Base-by-base conservation (phyloP, 1,140 invertebrate species). In the Theocolax elegans region DNA sequence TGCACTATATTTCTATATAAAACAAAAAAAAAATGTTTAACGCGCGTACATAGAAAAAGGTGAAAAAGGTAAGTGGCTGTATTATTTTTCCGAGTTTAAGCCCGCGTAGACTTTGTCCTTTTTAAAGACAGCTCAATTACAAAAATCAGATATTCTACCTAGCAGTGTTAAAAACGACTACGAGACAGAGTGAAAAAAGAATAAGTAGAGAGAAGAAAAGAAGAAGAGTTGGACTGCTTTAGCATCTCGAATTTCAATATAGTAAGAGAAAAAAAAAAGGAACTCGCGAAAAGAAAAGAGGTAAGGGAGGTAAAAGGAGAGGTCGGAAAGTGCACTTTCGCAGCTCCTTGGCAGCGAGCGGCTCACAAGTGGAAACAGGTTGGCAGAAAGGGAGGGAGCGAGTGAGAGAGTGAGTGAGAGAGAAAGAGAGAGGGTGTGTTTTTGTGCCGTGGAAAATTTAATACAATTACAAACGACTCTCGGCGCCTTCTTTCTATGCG, bases 381-480 rank as follows among this genome's bases (percentile, higher is more conserved):
- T 23, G 44, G 44, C 31, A 35, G 10, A 44, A 15, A 10, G 15
- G 35, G 15, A 53, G 59, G 9, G 59, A 44, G 9, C 15, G 38
- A 27, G 31, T 40, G 46, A 49, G 38, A 62, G 54, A n/a, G 59
- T 67, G 74, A 68, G 76, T 73, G 74, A 69, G 31, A 67, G 29
- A 51, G 68, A 66, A 69, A n/a, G 46, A 17, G 13, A 15, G 59
- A 31, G 19, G 29, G 17, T 23, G 71, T 76, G 75, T 80, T 81
- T 80, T 77, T 76, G 40, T 21, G 75, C 74, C 77, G 71, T 76
- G 76, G 75, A 76, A 77, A 72, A 80, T 81, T 81, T 80, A 80
- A 77, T 77, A 75, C 79, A 79, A 81, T 81, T 79, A 79, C 76
- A 29, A 74, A 29, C 77, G 76, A 80, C 81, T 82, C 78, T 81